Percentiles rank a stretch among this genome's conserved stretches.
Conservation (phyloP, 23 tunicate species). For the Phallusia fumigata region DNA sequence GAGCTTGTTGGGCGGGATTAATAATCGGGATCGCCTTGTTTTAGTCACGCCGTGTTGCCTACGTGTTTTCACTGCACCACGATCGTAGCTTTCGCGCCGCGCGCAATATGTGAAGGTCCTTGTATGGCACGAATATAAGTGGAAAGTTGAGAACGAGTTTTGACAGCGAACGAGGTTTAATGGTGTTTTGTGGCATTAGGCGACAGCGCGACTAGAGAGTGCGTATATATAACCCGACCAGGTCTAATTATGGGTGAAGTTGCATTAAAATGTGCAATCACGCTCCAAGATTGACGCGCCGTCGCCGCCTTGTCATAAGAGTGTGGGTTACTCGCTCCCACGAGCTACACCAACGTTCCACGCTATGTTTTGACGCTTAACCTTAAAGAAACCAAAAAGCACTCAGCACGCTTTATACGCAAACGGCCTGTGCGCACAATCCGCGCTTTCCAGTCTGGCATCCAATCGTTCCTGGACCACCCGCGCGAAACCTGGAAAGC, state of each 20-base stretch:
- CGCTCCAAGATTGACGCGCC: no score
- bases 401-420: no score
- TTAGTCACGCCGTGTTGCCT: neutral
- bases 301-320: no score
- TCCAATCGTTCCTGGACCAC: neutral
- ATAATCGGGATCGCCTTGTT: conserved; percentile 5
- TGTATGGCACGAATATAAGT: conserved; percentile 10
- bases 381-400: no score
- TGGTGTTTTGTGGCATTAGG: conserved; percentile 14
- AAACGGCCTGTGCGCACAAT: no score
- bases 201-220: neutral
- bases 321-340: no score
- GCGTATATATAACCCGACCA: neutral
- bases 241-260: neutral
- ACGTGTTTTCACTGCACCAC: neutral
- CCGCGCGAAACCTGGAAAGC: neutral
- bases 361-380: no score
- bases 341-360: no score
- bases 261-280: no score
- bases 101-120: conserved; percentile 3
- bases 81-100: neutral
- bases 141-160: neutral
- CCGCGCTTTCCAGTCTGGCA: no score
- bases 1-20: neutral
- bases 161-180: neutral